Evolutionary conservation across 2,888 invertebrate species (phyloP).

Genomic region (Hirtodrosophila duncani): DNA sequence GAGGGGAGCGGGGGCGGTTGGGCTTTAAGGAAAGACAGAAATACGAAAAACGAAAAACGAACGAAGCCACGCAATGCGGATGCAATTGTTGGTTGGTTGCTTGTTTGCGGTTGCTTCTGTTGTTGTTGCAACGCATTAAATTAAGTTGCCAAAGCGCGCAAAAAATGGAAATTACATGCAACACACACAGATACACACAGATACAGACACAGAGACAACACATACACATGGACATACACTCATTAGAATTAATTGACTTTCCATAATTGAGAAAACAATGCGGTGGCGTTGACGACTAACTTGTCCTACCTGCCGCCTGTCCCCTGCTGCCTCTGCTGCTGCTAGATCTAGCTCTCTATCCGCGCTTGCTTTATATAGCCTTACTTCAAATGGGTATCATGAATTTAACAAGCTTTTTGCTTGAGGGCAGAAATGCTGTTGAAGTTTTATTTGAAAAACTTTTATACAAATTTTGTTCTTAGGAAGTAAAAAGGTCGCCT

Average conservation of each 20-base stretch:
- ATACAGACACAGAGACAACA: slow-evolving; percentile 19
- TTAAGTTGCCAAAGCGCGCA: slow-evolving; percentile 72
- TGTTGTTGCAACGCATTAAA: slow-evolving; percentile 61
- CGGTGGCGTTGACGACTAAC: slow-evolving; percentile 58
- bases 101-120: slow-evolving; percentile 43
- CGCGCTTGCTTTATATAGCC: no score
- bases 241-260: slow-evolving; percentile 75
- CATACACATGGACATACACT: slow-evolving; percentile 27
- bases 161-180: slow-evolving; percentile 74
- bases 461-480: no score
- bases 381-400: no score
- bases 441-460: no score
- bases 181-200: slow-evolving; percentile 29
- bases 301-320: slow-evolving; percentile 1
- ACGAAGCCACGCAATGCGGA: slow-evolving; percentile 63
- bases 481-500: no score
- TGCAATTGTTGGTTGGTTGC: slow-evolving; percentile 56
- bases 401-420: no score
- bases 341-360: no score
- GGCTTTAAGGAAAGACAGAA: no score
- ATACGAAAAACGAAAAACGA: slow-evolving; percentile 12
- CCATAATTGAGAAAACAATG: slow-evolving; percentile 74
- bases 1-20: slow-evolving; percentile 1
- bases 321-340: slow-evolving; percentile 25
- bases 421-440: no score